Base-by-base conservation (phyloP, 2,888 invertebrate genomes). In the Fissipunctia ypsillon region DNA sequence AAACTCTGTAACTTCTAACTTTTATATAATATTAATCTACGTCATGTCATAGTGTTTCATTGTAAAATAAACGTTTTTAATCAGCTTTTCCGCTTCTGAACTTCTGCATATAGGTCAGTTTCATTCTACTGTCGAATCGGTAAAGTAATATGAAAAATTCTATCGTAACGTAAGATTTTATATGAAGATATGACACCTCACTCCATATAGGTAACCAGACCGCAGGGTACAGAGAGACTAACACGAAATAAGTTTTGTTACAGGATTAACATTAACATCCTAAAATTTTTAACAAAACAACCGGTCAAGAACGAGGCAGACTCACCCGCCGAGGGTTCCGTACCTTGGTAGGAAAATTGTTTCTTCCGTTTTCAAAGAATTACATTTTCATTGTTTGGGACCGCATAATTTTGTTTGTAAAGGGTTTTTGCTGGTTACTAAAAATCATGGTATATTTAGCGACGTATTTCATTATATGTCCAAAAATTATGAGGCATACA, bases 251-350 rank as follows among this genome's bases (percentile, higher is more conserved):
- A 28, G 22, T 35, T 41, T 25, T 50, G 59, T 28, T 9, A 35
- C 35, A 52, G 22, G 35, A 35, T 35, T 5, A n/a, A n/a, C 0
- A 43, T 22, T 22, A 41, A 25, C 28, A 56, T n/a, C 9, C 5
- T 43, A 43, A 14, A n/a, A 43, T n/a, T 66, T 52, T 22, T n/a
- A 35, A 10, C n/a, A 75, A 28, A 72, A 52, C 54, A 22, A 54
- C 25, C 25, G 25, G 2, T 12, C 6, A n/a, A 50, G 25, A 25
- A 2, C 2, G 50, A 38, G 7, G 52, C 25, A 0, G n/a, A 35
- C 19, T 25, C 35, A n/a, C 19, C 16, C 6, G 14, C 3, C 22
- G 19, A 35, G 1, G 52, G 16, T 31, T 61, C 22, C 14, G 61
- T 45, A 22, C 2, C 16, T n/a, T n/a, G n/a, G 16, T 16, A 38